Conservation (phyloP, 2,797 vertebrate species). For the Rhyacichthys aspro region DNA sequence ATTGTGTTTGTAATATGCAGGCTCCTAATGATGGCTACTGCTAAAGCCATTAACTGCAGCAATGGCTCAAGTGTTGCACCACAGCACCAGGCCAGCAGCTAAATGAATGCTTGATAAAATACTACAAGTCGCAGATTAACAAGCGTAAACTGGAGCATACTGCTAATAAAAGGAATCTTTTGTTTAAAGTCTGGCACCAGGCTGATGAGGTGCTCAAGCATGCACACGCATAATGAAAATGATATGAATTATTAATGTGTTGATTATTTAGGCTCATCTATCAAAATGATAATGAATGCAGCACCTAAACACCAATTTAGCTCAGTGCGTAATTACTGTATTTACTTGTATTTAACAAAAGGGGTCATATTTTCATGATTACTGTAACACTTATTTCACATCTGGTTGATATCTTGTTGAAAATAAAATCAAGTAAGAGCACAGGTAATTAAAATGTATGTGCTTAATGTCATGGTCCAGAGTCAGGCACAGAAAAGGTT, state of each 20-base stretch:
- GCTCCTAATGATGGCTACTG: constrained; percentile 91
- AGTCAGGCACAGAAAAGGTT: neutral
- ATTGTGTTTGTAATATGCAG: constrained; percentile 97
- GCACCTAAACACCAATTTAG: constrained; percentile 97
- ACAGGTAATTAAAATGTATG: neutral
- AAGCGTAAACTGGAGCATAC: constrained; percentile 95
- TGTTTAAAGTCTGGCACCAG: constrained; percentile 97
- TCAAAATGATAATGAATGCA: constrained; percentile 99
- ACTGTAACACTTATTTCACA: constrained; percentile 44
- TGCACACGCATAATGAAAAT: constrained; percentile 99
- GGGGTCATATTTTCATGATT: constrained; percentile 75
- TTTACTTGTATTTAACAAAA: constrained; percentile 91
- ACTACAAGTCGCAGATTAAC: constrained; percentile 99
- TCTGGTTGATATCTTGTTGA: neutral
- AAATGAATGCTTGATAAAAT: constrained; percentile 99
- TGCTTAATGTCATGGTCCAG: neutral
- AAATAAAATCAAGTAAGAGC: neutral
- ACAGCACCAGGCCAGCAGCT: constrained; percentile 85
- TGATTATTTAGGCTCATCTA: constrained; percentile 99
- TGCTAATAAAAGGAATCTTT: constrained; percentile 94
- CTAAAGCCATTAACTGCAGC: constrained; percentile 91
- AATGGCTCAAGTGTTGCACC: constrained; percentile 85
- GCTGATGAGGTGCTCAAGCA: constrained; percentile 99
- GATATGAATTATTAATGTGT: constrained; percentile 99
- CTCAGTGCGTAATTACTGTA: constrained; percentile 97